Evolutionary conservation across 2,113 vertebrate genomes (phyloP).

Genomic region (Agapornis roseicollis): DNA sequence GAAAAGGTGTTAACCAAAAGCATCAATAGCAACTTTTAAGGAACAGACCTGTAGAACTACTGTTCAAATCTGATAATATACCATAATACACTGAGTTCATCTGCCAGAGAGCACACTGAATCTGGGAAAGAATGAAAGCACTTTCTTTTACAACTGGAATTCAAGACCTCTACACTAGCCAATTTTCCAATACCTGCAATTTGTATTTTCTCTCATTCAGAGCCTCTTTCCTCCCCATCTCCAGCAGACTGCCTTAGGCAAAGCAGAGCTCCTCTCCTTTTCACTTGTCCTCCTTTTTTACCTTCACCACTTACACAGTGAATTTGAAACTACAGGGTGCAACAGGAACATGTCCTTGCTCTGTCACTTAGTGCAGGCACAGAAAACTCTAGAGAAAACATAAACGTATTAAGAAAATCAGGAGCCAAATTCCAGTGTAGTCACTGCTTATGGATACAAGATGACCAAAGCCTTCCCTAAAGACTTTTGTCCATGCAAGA

Average conservation of each 20-base stretch:
- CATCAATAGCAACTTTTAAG: slow-evolving; percentile 50
- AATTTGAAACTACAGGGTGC: background rate
- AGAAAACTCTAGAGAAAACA: background rate
- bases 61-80: slow-evolving; percentile 19
- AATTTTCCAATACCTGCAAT: slow-evolving; percentile 22
- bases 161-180: slow-evolving; percentile 2
- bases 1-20: slow-evolving; percentile 32
- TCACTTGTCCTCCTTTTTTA: background rate
- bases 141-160: background rate
- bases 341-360: background rate
- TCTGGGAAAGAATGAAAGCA: background rate
- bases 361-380: background rate
- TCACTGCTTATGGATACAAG: background rate
- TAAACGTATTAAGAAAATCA: background rate
- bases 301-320: background rate
- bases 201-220: slow-evolving; percentile 21
- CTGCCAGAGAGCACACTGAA: background rate
- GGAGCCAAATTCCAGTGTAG: background rate
- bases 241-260: slow-evolving; percentile 2
- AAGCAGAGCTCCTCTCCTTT: background rate
- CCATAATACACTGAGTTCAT: background rate
- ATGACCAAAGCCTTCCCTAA: background rate
- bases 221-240: background rate
- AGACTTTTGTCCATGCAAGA: background rate
- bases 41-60: slow-evolving; percentile 50